phyloP scores from a whole-genome alignment of 2,888 invertebrate genomes.

The Lithophane leautieri region DNA sequence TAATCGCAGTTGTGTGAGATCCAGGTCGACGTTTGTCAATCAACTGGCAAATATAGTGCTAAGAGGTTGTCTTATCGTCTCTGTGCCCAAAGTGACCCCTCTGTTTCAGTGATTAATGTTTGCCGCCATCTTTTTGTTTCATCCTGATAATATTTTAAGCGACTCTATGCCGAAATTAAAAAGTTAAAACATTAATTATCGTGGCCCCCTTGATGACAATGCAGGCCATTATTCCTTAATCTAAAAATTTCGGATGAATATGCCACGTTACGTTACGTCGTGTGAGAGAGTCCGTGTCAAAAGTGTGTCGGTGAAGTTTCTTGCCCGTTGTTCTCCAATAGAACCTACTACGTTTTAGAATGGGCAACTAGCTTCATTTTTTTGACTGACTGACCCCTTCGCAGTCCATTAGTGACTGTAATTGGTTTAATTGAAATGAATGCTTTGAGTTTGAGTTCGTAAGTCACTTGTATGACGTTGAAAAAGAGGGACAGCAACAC shows the following conservation, averaged over 20 bases:
- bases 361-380: neutral
- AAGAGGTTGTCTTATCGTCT: neutral
- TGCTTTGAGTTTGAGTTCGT: neutral
- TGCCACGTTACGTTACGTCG: neutral
- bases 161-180: conserved; percentile 3
- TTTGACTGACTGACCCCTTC: neutral
- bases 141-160: conserved; percentile 17
- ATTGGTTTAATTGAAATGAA: neutral
- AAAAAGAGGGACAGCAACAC: neutral
- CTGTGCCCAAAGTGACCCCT: neutral
- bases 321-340: neutral
- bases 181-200: conserved; percentile 11
- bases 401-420: neutral
- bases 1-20: neutral
- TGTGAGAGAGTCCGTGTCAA: neutral
- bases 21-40: neutral
- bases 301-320: neutral
- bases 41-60: neutral
- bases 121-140: neutral
- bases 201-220: neutral
- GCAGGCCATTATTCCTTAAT: neutral
- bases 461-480: neutral
- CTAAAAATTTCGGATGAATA: neutral
- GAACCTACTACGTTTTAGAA: neutral
- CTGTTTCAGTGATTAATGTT: conserved; percentile 24